These are phyloP conservation scores for Diacarnus erythraeanus DNA, from an alignment of 37 sponge, comb jelly and placozoan genomes.

Conservation along the genomic window DNA sequence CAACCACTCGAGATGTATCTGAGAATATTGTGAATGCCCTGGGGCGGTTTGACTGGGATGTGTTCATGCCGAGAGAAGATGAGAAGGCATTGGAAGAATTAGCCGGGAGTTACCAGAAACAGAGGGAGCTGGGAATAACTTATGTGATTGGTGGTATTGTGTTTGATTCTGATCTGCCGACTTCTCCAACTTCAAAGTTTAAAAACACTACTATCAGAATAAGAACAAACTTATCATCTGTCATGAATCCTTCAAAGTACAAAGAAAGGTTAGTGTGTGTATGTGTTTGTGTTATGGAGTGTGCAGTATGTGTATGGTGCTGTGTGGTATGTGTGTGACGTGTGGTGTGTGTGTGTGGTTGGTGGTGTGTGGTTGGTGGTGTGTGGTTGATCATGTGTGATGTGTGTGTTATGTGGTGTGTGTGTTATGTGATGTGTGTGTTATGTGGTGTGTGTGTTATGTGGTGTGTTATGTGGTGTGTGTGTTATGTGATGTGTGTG, in stretches of 20 bases:
- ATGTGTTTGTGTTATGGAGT: background rate
- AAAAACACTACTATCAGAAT: slow-evolving; percentile 41
- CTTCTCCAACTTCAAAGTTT: background rate
- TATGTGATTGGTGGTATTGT: slow-evolving; percentile 48
- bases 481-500: too few species aligned
- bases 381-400: background rate
- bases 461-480: too few species aligned
- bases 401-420: too few species aligned
- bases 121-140: slow-evolving; percentile 40
- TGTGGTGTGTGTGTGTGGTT: too few species aligned
- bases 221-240: slow-evolving; percentile 60
- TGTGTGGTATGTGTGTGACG: background rate
- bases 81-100: slow-evolving; percentile 31
- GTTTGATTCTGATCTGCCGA: slow-evolving; percentile 15
- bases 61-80: slow-evolving; percentile 41
- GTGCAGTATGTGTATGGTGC: background rate
- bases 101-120: slow-evolving; percentile 17
- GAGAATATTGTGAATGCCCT: background rate
- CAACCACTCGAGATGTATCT: background rate
- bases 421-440: too few species aligned
- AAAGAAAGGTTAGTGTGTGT: slow-evolving; percentile 44
- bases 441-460: too few species aligned
- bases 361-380: background rate
- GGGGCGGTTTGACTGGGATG: slow-evolving; percentile 59
- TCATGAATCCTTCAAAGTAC: slow-evolving; percentile 47